Base-by-base conservation (phyloP, 2,113 vertebrate species). In the Tylochromis polylepis region DNA sequence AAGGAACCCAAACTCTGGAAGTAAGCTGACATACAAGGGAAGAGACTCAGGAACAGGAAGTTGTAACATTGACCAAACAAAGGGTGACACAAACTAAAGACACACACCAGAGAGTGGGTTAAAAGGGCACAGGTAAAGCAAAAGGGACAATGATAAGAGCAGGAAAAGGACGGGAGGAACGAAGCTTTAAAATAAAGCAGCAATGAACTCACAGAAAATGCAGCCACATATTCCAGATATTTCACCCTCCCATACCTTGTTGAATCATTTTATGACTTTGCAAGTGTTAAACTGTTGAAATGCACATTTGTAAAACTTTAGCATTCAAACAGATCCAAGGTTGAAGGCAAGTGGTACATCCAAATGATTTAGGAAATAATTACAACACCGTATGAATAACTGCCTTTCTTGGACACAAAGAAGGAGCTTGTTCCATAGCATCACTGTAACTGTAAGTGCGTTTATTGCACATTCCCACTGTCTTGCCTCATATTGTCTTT, bases 361-460 rank as follows among this genome's bases (percentile, higher is more conserved):
- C 77, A 84, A 82, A 81, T 75, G 16, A 75, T 85, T 81, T 83
- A 15, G 87, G 89, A 92, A 90, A 91, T 88, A 87, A 86, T 89
- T 87, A 90, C 86, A 82, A 18, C 58, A 85, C 31, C n/a, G 62
- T 65, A 78, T 89, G 75, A 89, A 87, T 83, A 84, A 82, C 29
- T 51, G 43, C 75, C 38, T 14, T 79, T 77, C 41, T 62, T 65
- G 49, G 80, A 67, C 38, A 83, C 29, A 83, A 79, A 43, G 86
- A 84, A 22, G 5, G 34, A 16, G 36, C 65, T 80, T 89, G 58
- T 86, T 90, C 83, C 83, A 91, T 89, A 83, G 67, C 86, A 83
- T 88, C 89, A 88, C 79, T 87, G 36, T 65, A 85, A 88, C 55
- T 77, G 67, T 81, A 56, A 75, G 55, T 4, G 58, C 31, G 79